These are phyloP conservation scores for Mizuhopecten yessoensis DNA, from an alignment of 1,140 invertebrate species.

Conservation along the genomic window DNA sequence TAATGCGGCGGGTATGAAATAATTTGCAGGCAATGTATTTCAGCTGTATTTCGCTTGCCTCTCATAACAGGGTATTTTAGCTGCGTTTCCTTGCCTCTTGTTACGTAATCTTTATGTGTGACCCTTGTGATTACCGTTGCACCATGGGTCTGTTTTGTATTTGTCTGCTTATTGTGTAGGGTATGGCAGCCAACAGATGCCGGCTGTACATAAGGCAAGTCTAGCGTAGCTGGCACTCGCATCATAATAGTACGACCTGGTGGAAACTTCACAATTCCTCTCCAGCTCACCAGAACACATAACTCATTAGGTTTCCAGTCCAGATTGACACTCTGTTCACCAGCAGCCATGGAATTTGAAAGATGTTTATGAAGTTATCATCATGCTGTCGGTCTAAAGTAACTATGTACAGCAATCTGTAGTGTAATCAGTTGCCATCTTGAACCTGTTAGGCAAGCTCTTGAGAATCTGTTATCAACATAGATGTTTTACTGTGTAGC, in stretches of 20 bases:
- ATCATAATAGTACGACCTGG: too few relatives aligned
- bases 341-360: slow-evolving; percentile 32
- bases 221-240: too few relatives aligned
- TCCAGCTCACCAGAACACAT: not conserved
- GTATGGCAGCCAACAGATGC: slow-evolving; percentile 31
- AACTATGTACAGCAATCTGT: slow-evolving; percentile 21
- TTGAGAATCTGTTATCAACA: slow-evolving; percentile 27
- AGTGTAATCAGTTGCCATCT: not conserved
- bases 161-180: slow-evolving; percentile 8
- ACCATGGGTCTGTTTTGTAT: not conserved
- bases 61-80: slow-evolving; percentile 6
- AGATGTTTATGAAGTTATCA: slow-evolving; percentile 35
- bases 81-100: not conserved
- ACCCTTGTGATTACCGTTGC: not conserved
- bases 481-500: slow-evolving; percentile 29
- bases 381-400: not conserved
- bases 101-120: slow-evolving; percentile 35
- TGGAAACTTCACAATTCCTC: too few relatives aligned
- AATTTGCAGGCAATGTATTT: too few relatives aligned
- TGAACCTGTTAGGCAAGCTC: slow-evolving; percentile 31
- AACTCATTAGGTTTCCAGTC: not conserved
- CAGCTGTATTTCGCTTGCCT: not conserved
- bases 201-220: not conserved
- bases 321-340: not conserved
- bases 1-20: not conserved